Evolutionary conservation across 1,140 invertebrate species (phyloP).

Genomic region (Globodera rostochiensis): DNA sequence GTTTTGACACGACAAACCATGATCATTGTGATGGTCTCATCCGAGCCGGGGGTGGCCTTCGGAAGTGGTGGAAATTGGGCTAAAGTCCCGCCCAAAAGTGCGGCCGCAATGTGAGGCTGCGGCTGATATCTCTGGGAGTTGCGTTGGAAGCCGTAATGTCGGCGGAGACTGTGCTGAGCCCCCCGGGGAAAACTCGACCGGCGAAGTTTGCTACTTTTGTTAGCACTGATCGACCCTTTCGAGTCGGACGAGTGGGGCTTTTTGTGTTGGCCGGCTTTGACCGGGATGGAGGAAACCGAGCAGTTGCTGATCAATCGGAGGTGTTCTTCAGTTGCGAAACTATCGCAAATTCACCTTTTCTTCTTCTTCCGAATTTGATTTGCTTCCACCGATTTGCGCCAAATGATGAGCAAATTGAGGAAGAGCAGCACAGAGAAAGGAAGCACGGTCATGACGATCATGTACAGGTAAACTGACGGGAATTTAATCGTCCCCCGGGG

Average conservation of each 20-base stretch:
- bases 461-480: conserved; percentile 58
- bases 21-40: conserved; percentile 64
- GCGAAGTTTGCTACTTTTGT: background rate
- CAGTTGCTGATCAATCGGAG: background rate
- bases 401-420: conserved; percentile 60
- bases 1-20: conserved; percentile 51
- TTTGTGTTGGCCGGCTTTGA: background rate
- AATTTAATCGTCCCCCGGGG: background rate
- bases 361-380: conserved; percentile 20
- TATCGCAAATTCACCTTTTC: conserved; percentile 19
- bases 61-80: conserved; percentile 16
- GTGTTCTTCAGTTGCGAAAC: background rate
- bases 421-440: conserved; percentile 62
- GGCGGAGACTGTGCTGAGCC: conserved; percentile 16
- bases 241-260: conserved; percentile 11
- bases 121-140: conserved; percentile 27
- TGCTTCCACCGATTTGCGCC: conserved; percentile 42
- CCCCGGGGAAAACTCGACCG: background rate
- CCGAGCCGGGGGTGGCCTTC: conserved; percentile 27
- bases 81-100: conserved; percentile 2
- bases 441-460: conserved; percentile 63
- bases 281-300: conserved; percentile 17
- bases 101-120: conserved; percentile 19
- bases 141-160: background rate
- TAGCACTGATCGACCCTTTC: background rate